Evolutionary conservation across 1,140 invertebrate genomes (phyloP), one percentile per base, ranked within the genome.

Genomic region (Artemia franciscana): DNA sequence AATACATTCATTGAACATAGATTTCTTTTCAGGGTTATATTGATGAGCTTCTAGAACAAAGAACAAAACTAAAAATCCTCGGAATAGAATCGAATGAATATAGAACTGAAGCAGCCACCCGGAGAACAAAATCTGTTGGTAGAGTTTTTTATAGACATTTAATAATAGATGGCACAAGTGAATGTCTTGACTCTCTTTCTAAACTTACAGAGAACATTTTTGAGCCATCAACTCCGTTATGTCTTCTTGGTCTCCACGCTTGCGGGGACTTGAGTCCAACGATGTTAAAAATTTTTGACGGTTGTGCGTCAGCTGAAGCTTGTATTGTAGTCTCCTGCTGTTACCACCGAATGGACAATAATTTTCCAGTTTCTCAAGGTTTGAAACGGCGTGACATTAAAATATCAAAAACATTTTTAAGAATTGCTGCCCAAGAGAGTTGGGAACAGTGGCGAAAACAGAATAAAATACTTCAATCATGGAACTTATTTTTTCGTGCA

Each of bases 321-420:
- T 67, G 89, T 12, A 77, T 83, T 56, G 78, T 89, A 30, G 81
- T 90, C 71, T 83, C 86, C 5, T 92, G 88, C 69, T 92, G 88
- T 67, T 91, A 91, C 69, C 88, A 91, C 72, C 86, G 85, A 71
- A 74, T 87, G 62, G 63, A 60, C 24, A 64, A 62, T 24, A 39
- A 58, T 4, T 18, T 26, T n/a, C 26, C 12, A 18, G 56, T 63
- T 51, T 26, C n/a, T 5, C n/a, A 24, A 51, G 9, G 58, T 18
- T 21, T n/a, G 18, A 27, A 57, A 18, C 15, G 59, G 24, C 57
- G 18, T 58, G n/a, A n/a, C n/a, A 61, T 66, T 51, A 23, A 69
- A 39, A 78, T 78, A 68, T 69, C 83, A 21, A 75, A 78, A 51
- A 77, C 81, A 0, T 84, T 86, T 71, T 70, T 85, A 65, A 75